A percentile compares a stretch with the other conserved stretches of the same genome.
phyloP scores from a whole-genome alignment of 2,797 vertebrate genomes.

The Neoniphon sammara region DNA sequence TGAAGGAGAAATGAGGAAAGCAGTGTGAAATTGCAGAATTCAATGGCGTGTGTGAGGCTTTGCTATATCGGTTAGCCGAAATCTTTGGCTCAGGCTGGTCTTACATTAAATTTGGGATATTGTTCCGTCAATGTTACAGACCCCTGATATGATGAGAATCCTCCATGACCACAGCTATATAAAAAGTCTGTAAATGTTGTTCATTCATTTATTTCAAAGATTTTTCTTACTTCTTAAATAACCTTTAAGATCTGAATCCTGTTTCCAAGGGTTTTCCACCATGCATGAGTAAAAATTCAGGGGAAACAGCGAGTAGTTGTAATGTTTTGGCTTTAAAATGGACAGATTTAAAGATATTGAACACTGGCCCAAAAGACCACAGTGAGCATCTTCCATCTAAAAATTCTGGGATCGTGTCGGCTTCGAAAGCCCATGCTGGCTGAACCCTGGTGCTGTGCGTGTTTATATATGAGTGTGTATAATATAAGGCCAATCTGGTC shows the following conservation, averaged over 20 bases:
- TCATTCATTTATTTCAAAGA: constrained; percentile 18
- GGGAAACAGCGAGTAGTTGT: no score
- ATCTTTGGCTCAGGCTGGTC: neutral
- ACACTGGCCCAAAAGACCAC: no score
- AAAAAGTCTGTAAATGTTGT: neutral
- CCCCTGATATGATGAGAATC: neutral
- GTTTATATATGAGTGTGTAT: constrained; percentile 8
- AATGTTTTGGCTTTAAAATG: no score
- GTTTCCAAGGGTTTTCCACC: no score
- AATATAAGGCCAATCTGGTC: constrained; percentile 20
- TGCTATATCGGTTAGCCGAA: no score
- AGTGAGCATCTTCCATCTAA: no score
- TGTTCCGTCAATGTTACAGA: neutral
- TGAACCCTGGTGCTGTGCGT: neutral
- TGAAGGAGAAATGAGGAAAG: constrained; percentile 26
- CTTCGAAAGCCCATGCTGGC: neutral
- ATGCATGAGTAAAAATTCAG: no score
- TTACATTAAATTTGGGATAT: constrained; percentile 10
- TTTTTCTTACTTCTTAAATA: no score
- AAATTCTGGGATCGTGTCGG: no score
- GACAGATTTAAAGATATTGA: no score
- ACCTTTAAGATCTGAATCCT: no score
- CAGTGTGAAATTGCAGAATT: constrained; percentile 24
- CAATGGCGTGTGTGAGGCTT: neutral
- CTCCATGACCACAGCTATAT: no score